A percentile compares a stretch with the other conserved stretches of the same genome.
phyloP scores from a whole-genome alignment of 2,888 invertebrate genomes.

The Eledona agricola region DNA sequence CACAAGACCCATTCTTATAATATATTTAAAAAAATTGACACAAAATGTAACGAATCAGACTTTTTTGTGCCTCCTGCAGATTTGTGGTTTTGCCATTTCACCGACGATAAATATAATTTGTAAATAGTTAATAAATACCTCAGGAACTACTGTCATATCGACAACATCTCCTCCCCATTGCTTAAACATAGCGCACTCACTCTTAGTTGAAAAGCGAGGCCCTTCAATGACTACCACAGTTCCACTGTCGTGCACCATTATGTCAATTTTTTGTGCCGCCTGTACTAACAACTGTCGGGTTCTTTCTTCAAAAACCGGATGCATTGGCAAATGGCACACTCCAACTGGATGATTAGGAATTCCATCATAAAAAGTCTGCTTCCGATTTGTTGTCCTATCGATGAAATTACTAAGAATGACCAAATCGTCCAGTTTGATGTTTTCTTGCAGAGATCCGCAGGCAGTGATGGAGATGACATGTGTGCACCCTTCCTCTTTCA shows the following conservation, averaged over 20 bases:
- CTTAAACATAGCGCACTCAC: slow-evolving; percentile 88
- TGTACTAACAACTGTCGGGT: slow-evolving; percentile 74
- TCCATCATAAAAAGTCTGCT: slow-evolving; percentile 89
- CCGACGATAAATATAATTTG: no score
- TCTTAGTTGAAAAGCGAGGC: slow-evolving; percentile 89
- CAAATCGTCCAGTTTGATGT: slow-evolving; percentile 87
- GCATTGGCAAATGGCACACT: slow-evolving; percentile 93
- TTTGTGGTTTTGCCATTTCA: no score
- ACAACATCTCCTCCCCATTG: slow-evolving; percentile 91
- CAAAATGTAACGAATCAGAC: no score
- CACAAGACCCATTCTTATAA: no score
- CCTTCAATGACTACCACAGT: slow-evolving; percentile 88
- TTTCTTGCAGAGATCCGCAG: slow-evolving; percentile 88
- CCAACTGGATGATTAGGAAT: slow-evolving; percentile 69
- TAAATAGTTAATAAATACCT: no score
- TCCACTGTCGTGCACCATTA: slow-evolving; percentile 69
- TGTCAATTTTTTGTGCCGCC: slow-evolving; percentile 71
- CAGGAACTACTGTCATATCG: slow-evolving; percentile 98
- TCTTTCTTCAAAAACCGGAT: slow-evolving; percentile 83
- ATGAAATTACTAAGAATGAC: slow-evolving; percentile 89
- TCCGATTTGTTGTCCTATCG: slow-evolving; percentile 74
- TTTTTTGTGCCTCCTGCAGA: no score
- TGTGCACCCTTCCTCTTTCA: slow-evolving; percentile 87
- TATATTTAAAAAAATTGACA: no score
- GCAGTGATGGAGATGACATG: slow-evolving; percentile 95